A percentile compares a stretch with the other conserved stretches of the same genome.
These are phyloP conservation scores for Leucosticte australis DNA, from an alignment of 2,113 vertebrate species.

Conservation along the genomic window DNA sequence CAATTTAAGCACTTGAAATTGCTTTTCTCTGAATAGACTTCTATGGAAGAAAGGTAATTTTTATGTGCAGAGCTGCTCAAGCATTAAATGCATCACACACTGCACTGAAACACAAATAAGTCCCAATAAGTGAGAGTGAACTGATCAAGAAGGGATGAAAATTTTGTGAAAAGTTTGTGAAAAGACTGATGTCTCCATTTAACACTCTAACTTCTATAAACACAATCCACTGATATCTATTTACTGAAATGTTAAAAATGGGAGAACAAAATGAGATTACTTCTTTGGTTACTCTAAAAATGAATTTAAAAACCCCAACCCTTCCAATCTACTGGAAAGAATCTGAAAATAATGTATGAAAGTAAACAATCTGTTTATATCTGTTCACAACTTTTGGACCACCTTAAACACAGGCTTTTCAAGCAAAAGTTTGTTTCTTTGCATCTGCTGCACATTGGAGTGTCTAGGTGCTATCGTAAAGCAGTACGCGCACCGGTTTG, in stretches of 20 bases:
- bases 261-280: not conserved
- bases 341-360: not conserved
- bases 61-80: not conserved
- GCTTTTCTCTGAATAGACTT: not conserved
- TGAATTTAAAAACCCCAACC: not conserved
- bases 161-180: not conserved
- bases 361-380: not conserved
- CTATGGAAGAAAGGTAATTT: not conserved
- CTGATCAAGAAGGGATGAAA: not conserved
- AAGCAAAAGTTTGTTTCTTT: not conserved
- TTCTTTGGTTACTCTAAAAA: not conserved
- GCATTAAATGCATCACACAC: not conserved
- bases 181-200: not conserved
- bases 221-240: not conserved
- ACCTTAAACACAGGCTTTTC: not conserved
- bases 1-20: not conserved
- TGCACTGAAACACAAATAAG: not conserved
- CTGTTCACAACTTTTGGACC: not conserved
- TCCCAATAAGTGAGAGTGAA: not conserved
- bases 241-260: not conserved
- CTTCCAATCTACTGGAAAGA: not conserved
- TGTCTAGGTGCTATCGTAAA: not conserved
- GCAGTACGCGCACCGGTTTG: accelerated
- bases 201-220: not conserved
- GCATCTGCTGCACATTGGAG: not conserved